Conservation (phyloP, 2,888 invertebrate genomes). For the Neria commutata region DNA sequence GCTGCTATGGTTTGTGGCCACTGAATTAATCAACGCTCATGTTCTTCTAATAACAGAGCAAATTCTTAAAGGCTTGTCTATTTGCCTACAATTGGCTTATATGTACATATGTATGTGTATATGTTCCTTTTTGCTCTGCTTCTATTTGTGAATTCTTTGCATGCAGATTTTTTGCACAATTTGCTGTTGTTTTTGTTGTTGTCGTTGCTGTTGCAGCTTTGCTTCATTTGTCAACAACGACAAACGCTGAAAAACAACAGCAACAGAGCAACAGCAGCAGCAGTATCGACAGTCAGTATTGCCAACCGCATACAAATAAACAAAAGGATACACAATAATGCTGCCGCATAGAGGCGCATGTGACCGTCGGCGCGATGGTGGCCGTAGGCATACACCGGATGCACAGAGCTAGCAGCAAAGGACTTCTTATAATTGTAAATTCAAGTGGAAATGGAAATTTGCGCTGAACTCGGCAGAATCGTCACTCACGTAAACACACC, state of each 20-base stretch:
- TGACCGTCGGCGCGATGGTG: no score
- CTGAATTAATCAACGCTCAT: no score
- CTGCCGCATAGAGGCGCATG: no score
- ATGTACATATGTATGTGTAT: no score
- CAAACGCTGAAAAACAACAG: neutral
- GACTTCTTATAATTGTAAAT: conserved; percentile 57
- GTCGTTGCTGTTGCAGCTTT: conserved; percentile 31
- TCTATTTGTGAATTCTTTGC: no score
- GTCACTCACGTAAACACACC: no score
- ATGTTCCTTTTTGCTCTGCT: no score
- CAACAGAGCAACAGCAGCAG: neutral
- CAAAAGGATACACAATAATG: no score
- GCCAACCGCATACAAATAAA: neutral
- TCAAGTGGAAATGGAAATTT: conserved; percentile 60
- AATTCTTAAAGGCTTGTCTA: no score
- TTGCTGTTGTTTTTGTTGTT: conserved; percentile 29
- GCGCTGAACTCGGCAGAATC: conserved; percentile 44
- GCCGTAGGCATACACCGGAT: neutral
- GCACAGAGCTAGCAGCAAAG: conserved; percentile 13
- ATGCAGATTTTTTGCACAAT: conserved; percentile 20
- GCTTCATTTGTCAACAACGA: conserved; percentile 28
- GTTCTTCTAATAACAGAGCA: no score
- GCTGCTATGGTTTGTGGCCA: no score
- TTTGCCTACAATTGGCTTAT: no score
- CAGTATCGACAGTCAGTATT: neutral